Evolutionary conservation across 2,113 vertebrate species (phyloP).

Genomic region (Melanerpes aurifrons): DNA sequence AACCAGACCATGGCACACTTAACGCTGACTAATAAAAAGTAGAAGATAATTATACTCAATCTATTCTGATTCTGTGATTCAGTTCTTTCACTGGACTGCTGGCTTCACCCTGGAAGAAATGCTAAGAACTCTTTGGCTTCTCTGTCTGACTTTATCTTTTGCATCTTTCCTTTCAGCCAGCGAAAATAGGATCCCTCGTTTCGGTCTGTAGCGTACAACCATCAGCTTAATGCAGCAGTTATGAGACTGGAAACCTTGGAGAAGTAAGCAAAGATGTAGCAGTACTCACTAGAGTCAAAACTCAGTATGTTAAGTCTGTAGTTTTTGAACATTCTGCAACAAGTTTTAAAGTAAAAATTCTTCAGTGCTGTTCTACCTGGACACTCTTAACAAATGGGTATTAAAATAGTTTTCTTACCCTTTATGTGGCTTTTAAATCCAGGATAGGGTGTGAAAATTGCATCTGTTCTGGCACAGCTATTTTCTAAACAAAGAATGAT

Average conservation of each 20-base stretch:
- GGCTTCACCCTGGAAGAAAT: background rate
- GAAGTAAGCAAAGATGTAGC: background rate
- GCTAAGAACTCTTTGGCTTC: background rate
- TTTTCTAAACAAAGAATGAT: slow-evolving; percentile 83
- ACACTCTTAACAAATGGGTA: background rate
- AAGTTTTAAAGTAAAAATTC: background rate
- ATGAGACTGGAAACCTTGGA: background rate
- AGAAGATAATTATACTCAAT: background rate
- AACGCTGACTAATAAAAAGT: background rate
- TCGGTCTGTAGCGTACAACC: background rate
- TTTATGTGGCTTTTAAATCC: slow-evolving; percentile 98
- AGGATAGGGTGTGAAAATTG: slow-evolving; percentile 95
- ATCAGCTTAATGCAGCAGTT: background rate
- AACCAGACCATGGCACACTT: background rate
- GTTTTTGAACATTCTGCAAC: background rate
- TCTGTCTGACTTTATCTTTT: background rate
- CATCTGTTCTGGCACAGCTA: slow-evolving; percentile 98
- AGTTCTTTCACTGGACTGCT: background rate
- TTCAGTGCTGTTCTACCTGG: background rate
- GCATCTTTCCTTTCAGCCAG: background rate
- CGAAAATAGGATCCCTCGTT: background rate
- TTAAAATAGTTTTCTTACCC: slow-evolving; percentile 77
- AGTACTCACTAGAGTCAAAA: background rate
- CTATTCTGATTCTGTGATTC: background rate
- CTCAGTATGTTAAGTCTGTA: background rate